Evolutionary conservation across 1,140 invertebrate species (phyloP).

Genomic region (Stratiolaelaps scimitus): DNA sequence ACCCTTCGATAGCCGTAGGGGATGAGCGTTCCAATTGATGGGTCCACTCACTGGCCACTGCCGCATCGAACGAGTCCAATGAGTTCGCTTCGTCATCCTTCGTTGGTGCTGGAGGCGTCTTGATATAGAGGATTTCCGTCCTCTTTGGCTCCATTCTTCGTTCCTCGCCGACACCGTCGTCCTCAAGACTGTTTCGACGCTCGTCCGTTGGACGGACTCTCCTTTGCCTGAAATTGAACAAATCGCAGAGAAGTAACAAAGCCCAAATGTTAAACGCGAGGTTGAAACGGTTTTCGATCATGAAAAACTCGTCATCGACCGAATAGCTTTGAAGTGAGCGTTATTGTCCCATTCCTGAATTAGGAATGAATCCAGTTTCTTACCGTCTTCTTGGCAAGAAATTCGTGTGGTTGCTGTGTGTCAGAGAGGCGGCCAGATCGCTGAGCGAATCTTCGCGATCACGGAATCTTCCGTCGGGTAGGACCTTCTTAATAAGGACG

Average conservation of each 20-base stretch:
- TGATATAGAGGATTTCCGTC: conserved; percentile 25
- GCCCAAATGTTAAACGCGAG: too few relatives aligned
- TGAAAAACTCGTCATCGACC: too few relatives aligned
- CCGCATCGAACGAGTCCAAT: conserved; percentile 4
- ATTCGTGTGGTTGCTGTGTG: conserved; percentile 3
- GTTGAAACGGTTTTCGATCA: too few relatives aligned
- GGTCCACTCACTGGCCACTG: background rate
- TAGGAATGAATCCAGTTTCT: background rate
- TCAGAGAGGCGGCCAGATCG: background rate
- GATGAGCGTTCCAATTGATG: too few relatives aligned
- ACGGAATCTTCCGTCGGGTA: conserved; percentile 8
- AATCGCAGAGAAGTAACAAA: background rate
- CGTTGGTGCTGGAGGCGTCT: conserved; percentile 7
- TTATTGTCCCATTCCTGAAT: too few relatives aligned
- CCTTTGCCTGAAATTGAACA: conserved; percentile 4
- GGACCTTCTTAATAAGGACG: conserved; percentile 11
- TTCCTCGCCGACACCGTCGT: background rate
- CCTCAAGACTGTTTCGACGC: background rate
- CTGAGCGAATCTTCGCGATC: conserved; percentile 20
- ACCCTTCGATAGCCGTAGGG: too few relatives aligned
- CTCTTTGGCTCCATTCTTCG: conserved; percentile 8
- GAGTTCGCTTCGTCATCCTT: background rate
- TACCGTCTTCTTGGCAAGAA: conserved; percentile 23
- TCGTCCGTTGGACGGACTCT: background rate
- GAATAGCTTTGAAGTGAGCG: too few relatives aligned